phyloP scores from a whole-genome alignment of 2,888 invertebrate species.

The Pseudanteris insignis region DNA sequence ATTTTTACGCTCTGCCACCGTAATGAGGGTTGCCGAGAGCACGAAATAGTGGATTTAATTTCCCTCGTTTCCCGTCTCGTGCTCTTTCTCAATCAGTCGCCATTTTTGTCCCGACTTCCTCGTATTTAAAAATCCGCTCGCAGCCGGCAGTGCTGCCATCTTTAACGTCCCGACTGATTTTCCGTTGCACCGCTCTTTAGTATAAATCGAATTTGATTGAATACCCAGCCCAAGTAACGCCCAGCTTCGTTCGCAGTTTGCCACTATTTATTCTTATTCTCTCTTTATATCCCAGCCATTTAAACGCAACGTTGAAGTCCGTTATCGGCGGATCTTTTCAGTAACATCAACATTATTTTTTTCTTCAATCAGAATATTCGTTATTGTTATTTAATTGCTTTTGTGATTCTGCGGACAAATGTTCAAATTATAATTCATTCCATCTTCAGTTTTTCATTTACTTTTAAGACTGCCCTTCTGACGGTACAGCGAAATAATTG shows the following conservation, averaged over 20 bases:
- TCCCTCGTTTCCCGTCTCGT: constrained; percentile 41
- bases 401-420: no score
- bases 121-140: constrained; percentile 31
- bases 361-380: no score
- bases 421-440: no score
- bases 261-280: constrained; percentile 30
- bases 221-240: constrained; percentile 17
- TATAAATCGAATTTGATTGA: constrained; percentile 47
- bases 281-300: constrained; percentile 10
- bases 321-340: no score
- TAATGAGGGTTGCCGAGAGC: constrained; percentile 51
- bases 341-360: no score
- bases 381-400: no score
- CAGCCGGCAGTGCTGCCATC: constrained; percentile 36
- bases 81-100: constrained; percentile 42
- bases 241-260: constrained; percentile 16
- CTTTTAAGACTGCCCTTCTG: no score
- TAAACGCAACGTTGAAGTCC: no score
- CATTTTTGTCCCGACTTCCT: constrained; percentile 31
- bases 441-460: no score
- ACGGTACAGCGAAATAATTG: no score
- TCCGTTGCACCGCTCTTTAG: constrained; percentile 44
- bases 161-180: constrained; percentile 38
- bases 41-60: constrained; percentile 43
- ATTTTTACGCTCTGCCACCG: constrained; percentile 52